A percentile compares a stretch with the other conserved stretches of the same genome.
Evolutionary conservation across 2,888 invertebrate genomes (phyloP).

Genomic region (Spodoptera picta): DNA sequence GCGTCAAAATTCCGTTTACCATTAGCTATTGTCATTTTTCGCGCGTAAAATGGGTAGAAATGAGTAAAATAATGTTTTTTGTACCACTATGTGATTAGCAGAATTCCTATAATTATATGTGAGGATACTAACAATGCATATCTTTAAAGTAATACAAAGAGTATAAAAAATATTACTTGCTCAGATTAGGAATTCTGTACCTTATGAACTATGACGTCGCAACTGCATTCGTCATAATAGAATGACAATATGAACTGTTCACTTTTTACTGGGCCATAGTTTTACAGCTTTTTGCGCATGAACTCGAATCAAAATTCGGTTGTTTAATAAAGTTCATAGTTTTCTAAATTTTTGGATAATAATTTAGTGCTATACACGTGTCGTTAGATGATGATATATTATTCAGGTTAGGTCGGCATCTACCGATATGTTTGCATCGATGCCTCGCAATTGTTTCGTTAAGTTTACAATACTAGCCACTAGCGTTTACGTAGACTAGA

Average conservation of each 20-base stretch:
- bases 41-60: slow-evolving; percentile 35
- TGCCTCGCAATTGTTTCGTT: slow-evolving; percentile 62
- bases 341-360: slow-evolving; percentile 36
- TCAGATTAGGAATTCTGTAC: slow-evolving; percentile 53
- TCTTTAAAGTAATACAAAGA: slow-evolving; percentile 61
- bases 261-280: slow-evolving; percentile 30
- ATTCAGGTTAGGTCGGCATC: slow-evolving; percentile 58
- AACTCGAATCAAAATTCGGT: slow-evolving; percentile 55
- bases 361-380: slow-evolving; percentile 47
- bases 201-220: slow-evolving; percentile 17
- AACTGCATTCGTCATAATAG: slow-evolving; percentile 20
- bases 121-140: slow-evolving; percentile 59
- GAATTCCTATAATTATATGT: slow-evolving; percentile 56
- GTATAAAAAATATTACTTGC: slow-evolving; percentile 55
- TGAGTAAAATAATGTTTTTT: slow-evolving; percentile 32
- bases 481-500: slow-evolving; percentile 50
- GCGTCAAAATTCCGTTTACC: slow-evolving; percentile 33
- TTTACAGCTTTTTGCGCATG: slow-evolving; percentile 51
- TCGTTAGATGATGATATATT: slow-evolving; percentile 38
- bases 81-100: slow-evolving; percentile 25
- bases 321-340: slow-evolving; percentile 52
- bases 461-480: slow-evolving; percentile 59
- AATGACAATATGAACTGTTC: slow-evolving; percentile 42
- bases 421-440: slow-evolving; percentile 66
- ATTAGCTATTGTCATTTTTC: slow-evolving; percentile 28